A percentile compares a stretch with the other conserved stretches of the same genome.
Conservation (phyloP, 2,888 invertebrate species). For the Synergus itoensis region DNA sequence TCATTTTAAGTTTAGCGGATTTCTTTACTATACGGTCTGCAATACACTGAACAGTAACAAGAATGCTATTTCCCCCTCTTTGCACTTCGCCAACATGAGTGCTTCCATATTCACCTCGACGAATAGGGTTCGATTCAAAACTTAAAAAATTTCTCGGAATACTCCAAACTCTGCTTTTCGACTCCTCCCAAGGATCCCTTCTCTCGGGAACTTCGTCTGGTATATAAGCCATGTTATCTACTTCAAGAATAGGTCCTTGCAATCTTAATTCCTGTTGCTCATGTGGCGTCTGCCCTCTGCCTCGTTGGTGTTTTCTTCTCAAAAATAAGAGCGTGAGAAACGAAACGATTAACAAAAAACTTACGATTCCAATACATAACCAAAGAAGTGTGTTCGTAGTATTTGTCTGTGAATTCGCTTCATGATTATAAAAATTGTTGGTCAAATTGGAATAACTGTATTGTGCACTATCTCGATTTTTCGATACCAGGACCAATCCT, state of each 20-base stretch:
- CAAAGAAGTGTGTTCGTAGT: conserved; percentile 77
- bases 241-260: conserved; percentile 89
- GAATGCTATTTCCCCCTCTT: conserved; percentile 80
- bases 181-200: conserved; percentile 85
- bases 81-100: conserved; percentile 86
- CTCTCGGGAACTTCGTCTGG: conserved; percentile 85
- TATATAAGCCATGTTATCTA: conserved; percentile 89
- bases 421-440: conserved; percentile 45
- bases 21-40: conserved; percentile 80
- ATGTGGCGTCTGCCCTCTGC: conserved; percentile 79
- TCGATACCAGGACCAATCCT: conserved; percentile 78
- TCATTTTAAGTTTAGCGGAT: conserved; percentile 80
- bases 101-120: conserved; percentile 88
- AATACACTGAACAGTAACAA: conserved; percentile 84
- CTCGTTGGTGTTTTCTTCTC: conserved; percentile 68
- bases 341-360: conserved; percentile 82
- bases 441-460: conserved; percentile 70
- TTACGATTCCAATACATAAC: conserved; percentile 86
- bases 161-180: conserved; percentile 88
- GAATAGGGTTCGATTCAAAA: conserved; percentile 85
- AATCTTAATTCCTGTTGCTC: conserved; percentile 86
- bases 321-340: conserved; percentile 83
- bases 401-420: conserved; percentile 42
- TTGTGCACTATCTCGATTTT: conserved; percentile 75
- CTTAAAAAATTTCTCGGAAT: conserved; percentile 86